phyloP scores from a whole-genome alignment of 1,140 invertebrate species.

The Trachymyrmex septentrionalis region DNA sequence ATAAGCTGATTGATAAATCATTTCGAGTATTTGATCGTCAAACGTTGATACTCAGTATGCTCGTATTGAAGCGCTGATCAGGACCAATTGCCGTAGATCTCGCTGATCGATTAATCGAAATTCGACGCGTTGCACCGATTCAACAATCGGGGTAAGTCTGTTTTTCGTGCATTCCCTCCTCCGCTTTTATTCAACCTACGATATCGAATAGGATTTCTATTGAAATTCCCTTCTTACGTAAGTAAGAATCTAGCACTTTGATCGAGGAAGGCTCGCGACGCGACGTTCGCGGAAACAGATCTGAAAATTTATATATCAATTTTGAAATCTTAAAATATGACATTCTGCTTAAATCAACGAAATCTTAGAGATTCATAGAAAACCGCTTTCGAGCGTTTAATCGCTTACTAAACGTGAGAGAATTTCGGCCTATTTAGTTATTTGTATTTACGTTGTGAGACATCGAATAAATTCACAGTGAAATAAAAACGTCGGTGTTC shows the following conservation, averaged over 20 bases:
- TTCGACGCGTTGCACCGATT: constrained; percentile 3
- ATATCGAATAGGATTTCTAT: not conserved
- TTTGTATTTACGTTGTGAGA: not conserved
- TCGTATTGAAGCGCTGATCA: constrained; percentile 72
- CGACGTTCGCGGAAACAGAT: too few relatives aligned
- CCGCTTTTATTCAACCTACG: not conserved
- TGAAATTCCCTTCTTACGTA: not conserved
- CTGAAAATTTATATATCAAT: not conserved
- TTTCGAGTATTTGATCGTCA: constrained; percentile 72
- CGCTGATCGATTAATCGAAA: constrained; percentile 73
- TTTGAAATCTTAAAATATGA: not conserved
- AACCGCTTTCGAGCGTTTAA: not conserved
- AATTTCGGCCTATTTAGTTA: not conserved
- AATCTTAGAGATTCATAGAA: not conserved
- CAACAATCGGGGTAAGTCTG: constrained; percentile 30
- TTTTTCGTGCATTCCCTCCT: not conserved
- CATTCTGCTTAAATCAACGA: not conserved
- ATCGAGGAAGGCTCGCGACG: not conserved
- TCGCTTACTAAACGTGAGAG: not conserved
- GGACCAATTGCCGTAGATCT: constrained; percentile 76
- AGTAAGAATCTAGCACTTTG: not conserved
- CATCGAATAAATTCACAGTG: not conserved
- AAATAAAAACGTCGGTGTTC: not conserved
- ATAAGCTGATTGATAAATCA: constrained; percentile 79
- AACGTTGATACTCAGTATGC: constrained; percentile 74